Percentiles rank a stretch among this genome's conserved stretches.
Conservation (phyloP, 2,888 invertebrate genomes). For the Drosophila parthenogenetica region DNA sequence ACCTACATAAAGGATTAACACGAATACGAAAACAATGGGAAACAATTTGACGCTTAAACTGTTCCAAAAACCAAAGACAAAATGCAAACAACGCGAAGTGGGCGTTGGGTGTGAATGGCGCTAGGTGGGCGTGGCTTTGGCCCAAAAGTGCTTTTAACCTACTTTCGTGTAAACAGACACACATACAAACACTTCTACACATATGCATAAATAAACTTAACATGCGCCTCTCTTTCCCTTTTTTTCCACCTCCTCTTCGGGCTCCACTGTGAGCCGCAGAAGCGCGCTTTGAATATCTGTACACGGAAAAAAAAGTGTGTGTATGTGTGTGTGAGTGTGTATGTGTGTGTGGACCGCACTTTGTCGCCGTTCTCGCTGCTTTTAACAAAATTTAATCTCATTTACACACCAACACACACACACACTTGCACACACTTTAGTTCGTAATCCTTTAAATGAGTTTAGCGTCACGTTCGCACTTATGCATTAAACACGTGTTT, state of each 20-base stretch:
- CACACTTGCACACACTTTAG: conserved; percentile 53
- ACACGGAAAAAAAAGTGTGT: conserved; percentile 6
- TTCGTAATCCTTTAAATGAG: conserved; percentile 83
- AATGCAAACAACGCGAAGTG: conserved; percentile 61
- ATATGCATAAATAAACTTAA: conserved; percentile 75
- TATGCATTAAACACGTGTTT: conserved; percentile 82
- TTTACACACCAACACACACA: conserved; percentile 61
- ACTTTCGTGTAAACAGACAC: conserved; percentile 66
- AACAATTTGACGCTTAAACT: conserved; percentile 75
- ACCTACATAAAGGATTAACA: conserved; percentile 64
- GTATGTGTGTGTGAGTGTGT: conserved; percentile 34
- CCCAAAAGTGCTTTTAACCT: conserved; percentile 79
- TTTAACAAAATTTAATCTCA: conserved; percentile 81
- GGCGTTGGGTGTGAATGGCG: neutral
- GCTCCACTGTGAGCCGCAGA: conserved; percentile 2
- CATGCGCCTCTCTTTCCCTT: conserved; percentile 8
- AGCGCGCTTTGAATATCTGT: conserved; percentile 48
- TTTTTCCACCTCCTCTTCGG: neutral
- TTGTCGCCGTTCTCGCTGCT: conserved; percentile 64
- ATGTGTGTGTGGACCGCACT: conserved; percentile 62
- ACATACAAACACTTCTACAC: conserved; percentile 17
- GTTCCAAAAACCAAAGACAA: conserved; percentile 71
- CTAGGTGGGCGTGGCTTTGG: conserved; percentile 47
- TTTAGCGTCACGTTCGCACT: conserved; percentile 82
- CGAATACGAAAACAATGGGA: conserved; percentile 63